A percentile compares a stretch with the other conserved stretches of the same genome.
Evolutionary conservation across 2,888 invertebrate species (phyloP).

Genomic region (Meliscaeva auricollis): DNA sequence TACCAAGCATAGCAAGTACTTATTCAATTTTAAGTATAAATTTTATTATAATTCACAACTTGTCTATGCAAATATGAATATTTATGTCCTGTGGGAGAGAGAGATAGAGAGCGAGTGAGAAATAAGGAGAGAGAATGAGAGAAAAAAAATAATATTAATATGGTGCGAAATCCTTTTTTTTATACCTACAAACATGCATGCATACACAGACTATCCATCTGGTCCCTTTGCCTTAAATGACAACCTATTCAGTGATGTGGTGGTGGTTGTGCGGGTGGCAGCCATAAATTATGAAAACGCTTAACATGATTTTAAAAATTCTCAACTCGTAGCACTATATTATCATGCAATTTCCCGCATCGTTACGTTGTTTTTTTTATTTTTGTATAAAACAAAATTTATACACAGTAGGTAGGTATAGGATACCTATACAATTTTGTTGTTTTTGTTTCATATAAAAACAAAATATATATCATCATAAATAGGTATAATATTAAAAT

Average conservation of each 20-base stretch:
- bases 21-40: slow-evolving; percentile 71
- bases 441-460: slow-evolving; percentile 27
- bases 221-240: slow-evolving; percentile 51
- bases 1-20: slow-evolving; percentile 38
- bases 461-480: background rate
- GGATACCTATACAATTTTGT: no score
- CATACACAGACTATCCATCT: slow-evolving; percentile 20
- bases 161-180: slow-evolving; percentile 39
- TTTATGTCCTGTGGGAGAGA: slow-evolving; percentile 59
- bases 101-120: background rate
- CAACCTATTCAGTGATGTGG: slow-evolving; percentile 15
- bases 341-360: slow-evolving; percentile 76
- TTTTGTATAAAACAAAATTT: background rate
- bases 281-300: slow-evolving; percentile 72
- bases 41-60: slow-evolving; percentile 66
- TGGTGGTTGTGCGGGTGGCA: slow-evolving; percentile 14
- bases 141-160: slow-evolving; percentile 27
- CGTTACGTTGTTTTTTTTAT: slow-evolving; percentile 50
- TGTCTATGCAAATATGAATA: slow-evolving; percentile 57
- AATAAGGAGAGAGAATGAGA: slow-evolving; percentile 33
- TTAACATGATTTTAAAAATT: slow-evolving; percentile 71
- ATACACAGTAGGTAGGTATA: no score
- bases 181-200: background rate
- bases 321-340: slow-evolving; percentile 75
- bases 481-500: slow-evolving; percentile 37